Percentiles rank a stretch among this genome's conserved stretches.
phyloP scores from a whole-genome alignment of 2,888 invertebrate species.

The Sympetrum striolatum region DNA sequence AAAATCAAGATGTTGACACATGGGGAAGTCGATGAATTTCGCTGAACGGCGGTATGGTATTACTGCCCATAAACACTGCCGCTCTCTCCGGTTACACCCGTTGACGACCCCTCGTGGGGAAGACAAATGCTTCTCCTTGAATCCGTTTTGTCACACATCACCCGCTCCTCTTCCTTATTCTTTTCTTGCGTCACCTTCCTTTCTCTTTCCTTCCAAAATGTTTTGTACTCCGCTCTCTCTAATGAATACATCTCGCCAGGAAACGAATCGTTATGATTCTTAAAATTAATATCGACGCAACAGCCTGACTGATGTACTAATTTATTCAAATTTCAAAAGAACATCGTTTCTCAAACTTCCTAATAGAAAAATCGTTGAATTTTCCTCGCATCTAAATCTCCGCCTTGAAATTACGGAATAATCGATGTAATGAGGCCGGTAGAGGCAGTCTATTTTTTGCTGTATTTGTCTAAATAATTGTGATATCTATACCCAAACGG shows the following conservation, averaged over 20 bases:
- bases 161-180: not conserved
- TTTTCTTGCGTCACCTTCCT: not conserved
- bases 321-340: no score
- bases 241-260: not conserved
- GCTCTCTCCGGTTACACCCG: not conserved
- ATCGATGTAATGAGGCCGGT: no score
- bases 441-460: no score
- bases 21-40: not conserved
- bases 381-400: no score
- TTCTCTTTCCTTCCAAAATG: not conserved
- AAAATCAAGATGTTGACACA: not conserved
- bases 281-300: no score
- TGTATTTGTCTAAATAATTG: no score
- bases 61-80: not conserved
- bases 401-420: no score
- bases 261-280: no score
- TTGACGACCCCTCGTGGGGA: not conserved
- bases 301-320: no score
- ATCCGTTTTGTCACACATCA: not conserved
- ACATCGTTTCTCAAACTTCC: no score
- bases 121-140: not conserved
- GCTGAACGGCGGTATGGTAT: not conserved
- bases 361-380: no score
- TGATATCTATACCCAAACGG: no score
- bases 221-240: not conserved